A percentile compares a stretch with the other conserved stretches of the same genome.
Conservation (phyloP, 2,888 invertebrate genomes). For the Lasioglossum oenotherae region DNA sequence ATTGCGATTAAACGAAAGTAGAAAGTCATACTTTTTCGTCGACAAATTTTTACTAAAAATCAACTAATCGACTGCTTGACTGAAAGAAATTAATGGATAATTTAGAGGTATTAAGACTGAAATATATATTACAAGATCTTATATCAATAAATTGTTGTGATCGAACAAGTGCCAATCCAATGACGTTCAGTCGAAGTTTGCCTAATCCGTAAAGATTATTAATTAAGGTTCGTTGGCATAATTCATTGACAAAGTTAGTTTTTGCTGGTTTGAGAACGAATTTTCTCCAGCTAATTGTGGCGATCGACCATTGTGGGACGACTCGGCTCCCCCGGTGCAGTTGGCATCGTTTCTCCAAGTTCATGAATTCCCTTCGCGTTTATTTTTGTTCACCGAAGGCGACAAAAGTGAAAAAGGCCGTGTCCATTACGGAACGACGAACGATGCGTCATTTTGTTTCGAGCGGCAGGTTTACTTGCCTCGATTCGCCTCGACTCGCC, state of each 20-base stretch:
- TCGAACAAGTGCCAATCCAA: too few species aligned
- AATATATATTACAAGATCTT: not conserved
- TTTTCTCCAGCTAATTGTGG: not conserved
- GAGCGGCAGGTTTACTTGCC: slow-evolving; percentile 29
- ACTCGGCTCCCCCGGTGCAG: not conserved
- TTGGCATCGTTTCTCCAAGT: slow-evolving; percentile 12
- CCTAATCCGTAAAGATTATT: too few species aligned
- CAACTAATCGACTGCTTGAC: not conserved
- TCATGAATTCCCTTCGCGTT: slow-evolving; percentile 4
- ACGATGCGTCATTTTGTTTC: slow-evolving; percentile 20
- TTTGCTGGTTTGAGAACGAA: not conserved
- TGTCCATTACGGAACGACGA: slow-evolving; percentile 14
- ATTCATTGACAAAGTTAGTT: not conserved
- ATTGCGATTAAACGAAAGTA: not conserved
- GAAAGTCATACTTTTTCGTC: not conserved
- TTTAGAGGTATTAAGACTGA: not conserved
- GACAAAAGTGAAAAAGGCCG: slow-evolving; percentile 6
- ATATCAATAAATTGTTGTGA: not conserved
- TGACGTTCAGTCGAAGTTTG: too few species aligned
- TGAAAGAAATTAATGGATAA: not conserved
- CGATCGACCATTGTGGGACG: not conserved
- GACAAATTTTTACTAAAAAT: not conserved
- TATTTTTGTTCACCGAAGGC: slow-evolving; percentile 9
- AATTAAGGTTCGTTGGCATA: too few species aligned
- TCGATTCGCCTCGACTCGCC: slow-evolving; percentile 8